Base-by-base conservation (phyloP, 2,797 vertebrate genomes). In the Anabas testudineus region DNA sequence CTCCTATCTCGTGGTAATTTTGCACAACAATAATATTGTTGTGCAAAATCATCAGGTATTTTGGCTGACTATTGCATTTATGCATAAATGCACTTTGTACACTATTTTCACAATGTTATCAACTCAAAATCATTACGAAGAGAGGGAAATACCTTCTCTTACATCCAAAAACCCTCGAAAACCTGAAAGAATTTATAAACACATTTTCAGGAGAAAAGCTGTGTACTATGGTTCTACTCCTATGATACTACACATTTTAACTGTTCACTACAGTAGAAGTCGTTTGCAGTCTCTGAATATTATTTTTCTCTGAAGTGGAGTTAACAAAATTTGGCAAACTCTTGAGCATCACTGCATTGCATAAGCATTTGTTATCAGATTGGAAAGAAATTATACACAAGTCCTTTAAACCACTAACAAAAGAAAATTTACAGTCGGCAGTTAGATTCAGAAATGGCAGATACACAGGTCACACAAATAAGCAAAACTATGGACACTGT, bases 381-480 rank as follows among this genome's bases (percentile, higher is more conserved):
- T 76, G 79, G 52, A 90, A 84, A 81, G 65, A 86, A 72, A 76
- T 69, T 83, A 82, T 84, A 89, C 80, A 84, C 78, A 83, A 72
- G 76, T 88, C 69, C 54, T 78, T 85, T 61, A 84, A 84, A 82
- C 78, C 78, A 83, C 85, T 83, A 81, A 90, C 67, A 72, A 78
- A 91, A 74, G 42, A 67, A 89, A 88, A 86, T 87, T 63, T 90
- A 90, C 88, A 91, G 77, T 91, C 88, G 91, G 88, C 91, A 94
- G 92, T 90, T 91, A 87, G 82, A 83, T 85, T 88, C 65, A 86
- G 83, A 89, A 87, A 83, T 88, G 85, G 88, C 87, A 92, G 87
- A 90, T 84, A 88, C 74, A 88, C 77, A 83, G 71, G 74, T 86
- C 82, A 88, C 85, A 86, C 83, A 79, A 84, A 87, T 43, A 86